Evolutionary conservation across 2,888 invertebrate genomes (phyloP), one percentile per base, ranked within the genome.

Genomic region (Portevinia maculata): DNA sequence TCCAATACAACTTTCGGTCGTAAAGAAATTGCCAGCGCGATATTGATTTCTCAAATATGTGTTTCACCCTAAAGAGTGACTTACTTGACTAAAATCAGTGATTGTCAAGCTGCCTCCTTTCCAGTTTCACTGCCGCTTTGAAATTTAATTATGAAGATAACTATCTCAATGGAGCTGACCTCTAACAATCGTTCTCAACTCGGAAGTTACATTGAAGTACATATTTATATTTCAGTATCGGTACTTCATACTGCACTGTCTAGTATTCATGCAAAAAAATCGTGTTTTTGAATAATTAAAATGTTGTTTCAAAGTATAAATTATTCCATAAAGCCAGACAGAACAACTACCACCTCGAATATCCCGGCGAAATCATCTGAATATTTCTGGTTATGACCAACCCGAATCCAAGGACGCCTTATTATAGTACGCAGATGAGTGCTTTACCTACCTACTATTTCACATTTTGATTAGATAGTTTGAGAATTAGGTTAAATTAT

Each of bases 381-480:
- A 50, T 30, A 50, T 50, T 30, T 50, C 50, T 15, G 8, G 50
- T 30, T 50, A 19, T 8, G 13, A 50, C 50, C 28, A 28, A 30
- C 13, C 15, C 7, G 1, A 15, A 50, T 30, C 8, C 13, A 30
- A 30, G 28, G 50, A 28, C 50, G 50, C 5, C 17, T 9, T 19
- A 17, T 17, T 11, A 4, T 17, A n/a, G n/a, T n/a, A 17, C 44
- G 17, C 7, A 44, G 3, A 2, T 3, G 9, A 44, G 17, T 44
- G 3, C 19, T 11, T 17, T 11, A n/a, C n/a, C n/a, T n/a, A n/a
- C n/a, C n/a, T n/a, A 44, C 19, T 44, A 19, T 21, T 17, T 30
- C 17, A n/a, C 19, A 39, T 4, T 32, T 19, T 46, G 46, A 60
- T 60, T 46, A 60, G 44, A 46, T 32, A 46, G 46, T 2, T n/a